Conservation (phyloP, 2,113 vertebrate genomes). For the Pollachius pollachius region DNA sequence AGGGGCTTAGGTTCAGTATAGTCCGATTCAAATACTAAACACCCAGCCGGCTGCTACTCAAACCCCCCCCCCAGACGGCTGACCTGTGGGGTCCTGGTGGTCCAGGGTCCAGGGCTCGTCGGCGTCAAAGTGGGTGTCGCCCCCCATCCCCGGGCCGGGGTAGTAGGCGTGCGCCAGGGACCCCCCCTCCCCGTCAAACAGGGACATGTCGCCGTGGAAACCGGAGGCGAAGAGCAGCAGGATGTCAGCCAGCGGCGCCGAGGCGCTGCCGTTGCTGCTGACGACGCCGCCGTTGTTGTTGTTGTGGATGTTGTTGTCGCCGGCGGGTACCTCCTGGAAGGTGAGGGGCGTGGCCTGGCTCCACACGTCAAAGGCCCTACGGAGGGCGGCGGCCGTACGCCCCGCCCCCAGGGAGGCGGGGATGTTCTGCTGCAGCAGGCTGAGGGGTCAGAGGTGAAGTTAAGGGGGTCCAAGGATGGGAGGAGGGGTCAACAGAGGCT, state of each 20-base stretch:
- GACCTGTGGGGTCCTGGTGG: constrained; percentile 81
- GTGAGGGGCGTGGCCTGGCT: constrained; percentile 81
- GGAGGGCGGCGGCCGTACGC: constrained; percentile 75
- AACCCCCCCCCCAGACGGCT: constrained; percentile 32
- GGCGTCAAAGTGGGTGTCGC: constrained; percentile 91
- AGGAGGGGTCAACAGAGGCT: too few species aligned
- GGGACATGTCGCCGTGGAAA: constrained; percentile 95
- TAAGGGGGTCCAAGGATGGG: too few species aligned
- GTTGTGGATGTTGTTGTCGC: constrained; percentile 6
- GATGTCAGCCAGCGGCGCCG: constrained; percentile 82
- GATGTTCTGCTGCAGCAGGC: constrained; percentile 86
- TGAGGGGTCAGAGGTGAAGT: constrained; percentile 39
- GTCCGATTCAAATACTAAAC: too few species aligned
- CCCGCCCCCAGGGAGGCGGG: constrained; percentile 75
- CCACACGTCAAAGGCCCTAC: constrained; percentile 86
- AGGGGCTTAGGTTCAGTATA: too few species aligned
- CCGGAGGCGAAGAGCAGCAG: constrained; percentile 93
- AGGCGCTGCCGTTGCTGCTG: constrained; percentile 75
- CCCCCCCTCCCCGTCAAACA: constrained; percentile 91
- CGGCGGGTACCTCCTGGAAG: constrained; percentile 83
- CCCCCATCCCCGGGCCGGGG: constrained; percentile 90
- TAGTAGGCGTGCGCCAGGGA: constrained; percentile 96
- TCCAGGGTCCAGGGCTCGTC: constrained; percentile 96
- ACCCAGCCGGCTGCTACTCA: too few species aligned
- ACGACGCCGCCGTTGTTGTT: constrained; percentile 45